phyloP scores from a whole-genome alignment of 2,113 vertebrate genomes.

The Phyllostomus discolor region DNA sequence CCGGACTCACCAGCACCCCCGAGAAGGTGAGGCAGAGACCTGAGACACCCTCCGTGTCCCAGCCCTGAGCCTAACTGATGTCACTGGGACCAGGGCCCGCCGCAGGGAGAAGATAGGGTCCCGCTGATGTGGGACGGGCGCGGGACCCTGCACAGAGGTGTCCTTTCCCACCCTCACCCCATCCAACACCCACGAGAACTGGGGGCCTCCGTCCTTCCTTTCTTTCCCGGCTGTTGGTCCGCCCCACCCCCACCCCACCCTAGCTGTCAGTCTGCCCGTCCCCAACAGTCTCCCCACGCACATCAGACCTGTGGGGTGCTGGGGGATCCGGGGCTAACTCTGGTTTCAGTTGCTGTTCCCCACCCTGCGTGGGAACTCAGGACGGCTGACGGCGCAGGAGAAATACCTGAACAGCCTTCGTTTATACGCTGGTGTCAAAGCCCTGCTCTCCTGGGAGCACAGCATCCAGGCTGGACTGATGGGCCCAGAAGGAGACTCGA shows the following conservation, averaged over 20 bases:
- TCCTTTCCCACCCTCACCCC: not conserved
- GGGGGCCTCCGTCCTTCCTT: not conserved
- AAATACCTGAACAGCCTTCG: not conserved
- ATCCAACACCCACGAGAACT: not conserved
- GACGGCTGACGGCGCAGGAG: not conserved
- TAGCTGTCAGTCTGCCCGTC: not conserved
- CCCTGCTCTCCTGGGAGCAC: not conserved
- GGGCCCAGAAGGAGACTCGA: not conserved
- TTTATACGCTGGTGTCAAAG: not conserved
- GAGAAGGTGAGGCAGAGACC: not conserved
- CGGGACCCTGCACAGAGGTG: accelerated
- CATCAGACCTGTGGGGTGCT: accelerated
- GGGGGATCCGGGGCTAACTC: not conserved
- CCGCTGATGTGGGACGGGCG: not conserved
- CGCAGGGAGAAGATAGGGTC: not conserved
- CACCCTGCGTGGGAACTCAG: not conserved
- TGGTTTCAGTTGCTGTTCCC: not conserved
- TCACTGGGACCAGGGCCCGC: accelerated
- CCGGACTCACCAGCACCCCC: not conserved
- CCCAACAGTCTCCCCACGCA: not conserved
- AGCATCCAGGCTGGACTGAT: accelerated
- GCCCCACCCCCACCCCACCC: not conserved
- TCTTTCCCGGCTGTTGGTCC: not conserved
- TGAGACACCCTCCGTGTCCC: no score
- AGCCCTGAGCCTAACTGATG: accelerated